phyloP scores from a whole-genome alignment of 1,140 invertebrate species.

The Vanessa atalanta region DNA sequence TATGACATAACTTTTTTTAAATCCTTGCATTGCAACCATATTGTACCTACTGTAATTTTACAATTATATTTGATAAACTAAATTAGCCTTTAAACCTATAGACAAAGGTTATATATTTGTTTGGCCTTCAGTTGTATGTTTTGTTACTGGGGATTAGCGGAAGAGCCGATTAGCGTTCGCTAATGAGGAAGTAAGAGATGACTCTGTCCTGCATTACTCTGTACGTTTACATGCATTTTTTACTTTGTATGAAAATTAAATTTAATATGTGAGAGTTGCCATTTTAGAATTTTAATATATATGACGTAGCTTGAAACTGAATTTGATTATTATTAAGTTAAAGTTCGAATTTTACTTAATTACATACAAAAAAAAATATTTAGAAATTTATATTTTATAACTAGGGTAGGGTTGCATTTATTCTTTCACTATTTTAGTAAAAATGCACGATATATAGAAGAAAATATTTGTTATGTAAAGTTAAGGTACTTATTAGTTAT shows the following conservation, averaged over 20 bases:
- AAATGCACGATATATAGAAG: too few species aligned
- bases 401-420: too few species aligned
- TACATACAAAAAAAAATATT: too few species aligned
- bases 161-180: slow-evolving; percentile 57
- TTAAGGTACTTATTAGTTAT: too few species aligned
- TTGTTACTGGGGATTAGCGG: slow-evolving; percentile 38
- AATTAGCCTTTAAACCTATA: neutral
- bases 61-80: neutral
- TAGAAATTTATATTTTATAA: too few species aligned
- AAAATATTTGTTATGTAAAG: too few species aligned
- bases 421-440: too few species aligned
- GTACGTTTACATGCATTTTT: slow-evolving; percentile 4
- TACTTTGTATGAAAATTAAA: slow-evolving; percentile 3
- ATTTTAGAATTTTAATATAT: neutral
- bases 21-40: too few species aligned
- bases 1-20: too few species aligned
- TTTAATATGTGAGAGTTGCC: neutral
- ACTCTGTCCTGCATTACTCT: slow-evolving; percentile 39
- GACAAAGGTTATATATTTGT: neutral
- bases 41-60: neutral
- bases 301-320: neutral
- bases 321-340: too few species aligned
- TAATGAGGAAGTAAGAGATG: slow-evolving; percentile 65
- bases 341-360: too few species aligned
- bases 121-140: neutral